Evolutionary conservation across 2,888 invertebrate genomes (phyloP).

Genomic region (Operophtera brumata): DNA sequence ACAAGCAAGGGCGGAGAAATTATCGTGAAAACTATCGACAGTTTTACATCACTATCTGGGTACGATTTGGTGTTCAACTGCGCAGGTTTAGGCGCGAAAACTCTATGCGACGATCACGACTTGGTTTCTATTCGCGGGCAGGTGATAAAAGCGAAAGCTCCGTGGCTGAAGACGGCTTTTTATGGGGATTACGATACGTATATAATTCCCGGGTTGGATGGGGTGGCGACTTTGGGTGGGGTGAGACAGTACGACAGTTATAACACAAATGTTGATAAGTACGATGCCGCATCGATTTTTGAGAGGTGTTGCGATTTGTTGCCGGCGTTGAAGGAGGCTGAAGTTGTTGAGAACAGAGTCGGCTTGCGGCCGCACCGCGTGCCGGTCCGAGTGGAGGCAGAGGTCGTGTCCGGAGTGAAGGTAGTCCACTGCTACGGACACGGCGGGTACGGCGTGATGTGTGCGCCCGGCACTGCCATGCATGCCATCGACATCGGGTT

Average conservation of each 20-base stretch:
- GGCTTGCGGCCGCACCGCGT: slow-evolving; percentile 92
- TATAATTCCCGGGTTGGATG: slow-evolving; percentile 88
- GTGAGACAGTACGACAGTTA: slow-evolving; percentile 91
- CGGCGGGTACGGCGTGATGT: slow-evolving; percentile 95
- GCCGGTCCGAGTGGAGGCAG: slow-evolving; percentile 86
- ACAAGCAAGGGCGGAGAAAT: slow-evolving; percentile 82
- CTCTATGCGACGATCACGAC: slow-evolving; percentile 86
- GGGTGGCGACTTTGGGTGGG: slow-evolving; percentile 90
- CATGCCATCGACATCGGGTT: slow-evolving; percentile 86
- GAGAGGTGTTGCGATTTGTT: slow-evolving; percentile 88
- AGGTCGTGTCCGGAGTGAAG: slow-evolving; percentile 71
- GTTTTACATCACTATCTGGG: slow-evolving; percentile 81
- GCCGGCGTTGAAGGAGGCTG: slow-evolving; percentile 83
- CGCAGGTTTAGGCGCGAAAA: slow-evolving; percentile 90
- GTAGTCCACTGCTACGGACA: slow-evolving; percentile 97
- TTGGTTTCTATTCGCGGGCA: slow-evolving; percentile 92
- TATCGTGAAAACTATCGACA: slow-evolving; percentile 76
- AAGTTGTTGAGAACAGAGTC: slow-evolving; percentile 83
- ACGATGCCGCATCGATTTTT: slow-evolving; percentile 88
- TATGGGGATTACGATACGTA: slow-evolving; percentile 94
- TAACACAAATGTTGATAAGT: slow-evolving; percentile 82
- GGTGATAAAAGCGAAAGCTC: slow-evolving; percentile 89
- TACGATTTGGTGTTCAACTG: slow-evolving; percentile 92
- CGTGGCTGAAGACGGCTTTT: slow-evolving; percentile 94
- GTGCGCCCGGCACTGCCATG: slow-evolving; percentile 92